Base-by-base conservation (phyloP, 2,797 vertebrate species). In the Luscinia megarhynchos region DNA sequence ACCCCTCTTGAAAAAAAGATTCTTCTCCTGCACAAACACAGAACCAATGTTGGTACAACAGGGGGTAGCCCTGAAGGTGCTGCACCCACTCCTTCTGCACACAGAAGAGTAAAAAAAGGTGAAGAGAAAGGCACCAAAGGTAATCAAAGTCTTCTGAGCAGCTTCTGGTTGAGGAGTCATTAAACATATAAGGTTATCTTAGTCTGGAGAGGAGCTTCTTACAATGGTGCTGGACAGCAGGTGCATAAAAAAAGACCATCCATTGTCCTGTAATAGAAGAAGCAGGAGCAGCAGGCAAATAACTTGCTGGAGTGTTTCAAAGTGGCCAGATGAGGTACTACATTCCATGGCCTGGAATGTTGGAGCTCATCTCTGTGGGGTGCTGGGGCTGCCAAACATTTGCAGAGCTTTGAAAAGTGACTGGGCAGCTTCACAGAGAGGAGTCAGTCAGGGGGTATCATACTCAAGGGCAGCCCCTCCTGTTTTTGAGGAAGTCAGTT, bases 41-140 rank as follows among this genome's bases (percentile, higher is more conserved):
- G 30, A 36, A 40, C 4, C 1, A 0, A 3, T 13, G 6, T 3
- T 22, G 21, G 20, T 24, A 30, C 11, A 1, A 1, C 16, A 0
- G 0, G 46, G 46, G 2, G 8, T 5, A 68, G 68, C 11, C 62
- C 64, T 36, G 67, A 32, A 12, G 26, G 4, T 27, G 66, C 45
- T 61, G 38, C 43, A 34, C n/a, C 12, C 20, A 8, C 36, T 9
- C 45, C 20, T 22, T 54, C 34, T 16, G 7, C 19, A 2, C 20
- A 22, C 2, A 18, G 29, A 57, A 40, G 54, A 68, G 23, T 0
- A 40, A 29, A 46, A 46, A 46, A 45, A 23, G 2, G 17, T 10
- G n/a, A 4, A 45, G 30, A 68, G 62, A 17, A 93, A 27, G 43
- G 43, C 30, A 38, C 2, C 0, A 0, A 40, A 55, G 51, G 3